These are phyloP conservation scores for Oxytorus armatus DNA, from an alignment of 2,888 invertebrate genomes.

Conservation along the genomic window DNA sequence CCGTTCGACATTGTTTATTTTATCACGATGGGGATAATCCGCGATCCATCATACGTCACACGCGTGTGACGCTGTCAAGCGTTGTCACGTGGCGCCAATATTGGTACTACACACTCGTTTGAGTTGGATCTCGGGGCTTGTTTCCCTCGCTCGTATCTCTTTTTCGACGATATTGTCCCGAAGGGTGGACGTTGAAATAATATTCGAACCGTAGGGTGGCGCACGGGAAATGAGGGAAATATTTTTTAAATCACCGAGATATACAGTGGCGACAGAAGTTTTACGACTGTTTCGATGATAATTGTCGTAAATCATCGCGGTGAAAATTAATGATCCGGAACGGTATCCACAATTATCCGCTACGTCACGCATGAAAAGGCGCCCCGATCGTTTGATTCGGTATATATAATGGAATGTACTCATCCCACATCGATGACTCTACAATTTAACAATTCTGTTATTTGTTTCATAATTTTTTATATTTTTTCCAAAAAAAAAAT, in stretches of 20 bases:
- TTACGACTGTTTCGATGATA: conserved; percentile 29
- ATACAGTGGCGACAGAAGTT: background rate
- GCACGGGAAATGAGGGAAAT: conserved; percentile 25
- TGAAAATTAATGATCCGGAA: conserved; percentile 43
- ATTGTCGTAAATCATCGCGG: conserved; percentile 28
- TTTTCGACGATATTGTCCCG: conserved; percentile 26
- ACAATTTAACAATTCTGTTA: too few species aligned
- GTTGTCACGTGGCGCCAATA: conserved; percentile 62
- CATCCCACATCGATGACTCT: too few species aligned
- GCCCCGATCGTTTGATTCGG: background rate
- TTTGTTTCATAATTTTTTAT: too few species aligned
- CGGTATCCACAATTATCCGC: conserved; percentile 28
- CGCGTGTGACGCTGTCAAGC: conserved; percentile 64
- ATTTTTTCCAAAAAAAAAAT: too few species aligned
- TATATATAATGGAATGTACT: too few species aligned
- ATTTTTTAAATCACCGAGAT: background rate
- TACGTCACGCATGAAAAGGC: background rate
- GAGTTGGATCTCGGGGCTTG: background rate
- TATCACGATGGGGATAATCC: conserved; percentile 67
- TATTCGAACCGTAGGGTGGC: conserved; percentile 17
- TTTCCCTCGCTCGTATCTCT: conserved; percentile 13
- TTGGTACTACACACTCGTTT: conserved; percentile 20
- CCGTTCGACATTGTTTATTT: conserved; percentile 64
- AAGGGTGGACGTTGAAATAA: conserved; percentile 44
- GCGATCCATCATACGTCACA: conserved; percentile 59